phyloP scores from a whole-genome alignment of 2,888 invertebrate genomes.

The Suillia variegata region DNA sequence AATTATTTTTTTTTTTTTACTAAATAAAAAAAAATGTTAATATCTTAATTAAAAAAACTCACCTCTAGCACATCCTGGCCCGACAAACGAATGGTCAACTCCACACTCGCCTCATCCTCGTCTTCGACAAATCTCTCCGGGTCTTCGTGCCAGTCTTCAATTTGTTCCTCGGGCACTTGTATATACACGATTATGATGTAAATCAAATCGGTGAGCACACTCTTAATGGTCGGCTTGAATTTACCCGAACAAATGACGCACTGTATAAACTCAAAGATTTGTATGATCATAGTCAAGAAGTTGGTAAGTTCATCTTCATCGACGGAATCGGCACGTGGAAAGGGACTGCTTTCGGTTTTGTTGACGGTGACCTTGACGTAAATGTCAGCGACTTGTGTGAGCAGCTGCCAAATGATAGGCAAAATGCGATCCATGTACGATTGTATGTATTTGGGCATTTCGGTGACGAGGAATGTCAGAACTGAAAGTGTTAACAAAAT shows the following conservation, averaged over 20 bases:
- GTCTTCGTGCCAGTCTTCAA: constrained; percentile 67
- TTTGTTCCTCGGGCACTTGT: constrained; percentile 73
- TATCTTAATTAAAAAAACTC: constrained; percentile 26
- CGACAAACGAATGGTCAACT: constrained; percentile 70
- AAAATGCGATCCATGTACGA: constrained; percentile 68
- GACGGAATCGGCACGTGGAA: constrained; percentile 67
- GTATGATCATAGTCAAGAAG: constrained; percentile 69
- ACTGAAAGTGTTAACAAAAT: constrained; percentile 55
- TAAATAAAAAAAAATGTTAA: not conserved
- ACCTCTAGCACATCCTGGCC: constrained; percentile 69
- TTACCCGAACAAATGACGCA: constrained; percentile 66
- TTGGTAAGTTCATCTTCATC: constrained; percentile 68
- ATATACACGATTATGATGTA: constrained; percentile 72
- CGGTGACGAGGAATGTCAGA: constrained; percentile 67
- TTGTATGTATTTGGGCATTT: constrained; percentile 68
- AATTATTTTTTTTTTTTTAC: not conserved
- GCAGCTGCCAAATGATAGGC: constrained; percentile 70
- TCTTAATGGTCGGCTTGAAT: constrained; percentile 65
- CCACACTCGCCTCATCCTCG: constrained; percentile 69
- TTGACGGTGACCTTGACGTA: constrained; percentile 71
- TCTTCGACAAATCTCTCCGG: constrained; percentile 73
- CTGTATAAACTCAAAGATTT: constrained; percentile 72
- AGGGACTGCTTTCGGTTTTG: constrained; percentile 62
- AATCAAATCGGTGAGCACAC: constrained; percentile 68
- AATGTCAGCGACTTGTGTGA: constrained; percentile 70